A percentile compares a stretch with the other conserved stretches of the same genome.
These are phyloP conservation scores for Muscicapa adusta DNA, from an alignment of 2,113 vertebrate species.

Conservation along the genomic window DNA sequence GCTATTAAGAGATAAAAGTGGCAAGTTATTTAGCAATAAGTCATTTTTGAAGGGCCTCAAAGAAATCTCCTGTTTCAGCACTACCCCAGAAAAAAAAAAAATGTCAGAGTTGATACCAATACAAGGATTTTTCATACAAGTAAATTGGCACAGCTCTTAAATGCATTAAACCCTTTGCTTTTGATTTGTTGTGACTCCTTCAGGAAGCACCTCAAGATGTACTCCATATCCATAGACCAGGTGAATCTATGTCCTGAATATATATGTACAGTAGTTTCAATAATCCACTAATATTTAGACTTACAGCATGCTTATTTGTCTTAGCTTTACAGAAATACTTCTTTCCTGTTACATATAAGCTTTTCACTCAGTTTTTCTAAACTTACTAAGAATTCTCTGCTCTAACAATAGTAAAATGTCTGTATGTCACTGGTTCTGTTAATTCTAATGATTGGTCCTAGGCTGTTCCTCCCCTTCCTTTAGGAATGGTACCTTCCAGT, in stretches of 20 bases:
- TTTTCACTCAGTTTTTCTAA: constrained; percentile 72
- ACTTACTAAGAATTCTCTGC: constrained; percentile 79
- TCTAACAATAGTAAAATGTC: constrained; percentile 83
- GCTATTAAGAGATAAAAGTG: background rate
- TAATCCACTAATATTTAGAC: constrained; percentile 74
- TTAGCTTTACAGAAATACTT: constrained; percentile 67
- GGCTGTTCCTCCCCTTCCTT: constrained; percentile 99
- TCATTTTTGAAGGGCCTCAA: background rate
- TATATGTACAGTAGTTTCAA: constrained; percentile 12
- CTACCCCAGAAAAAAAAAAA: background rate
- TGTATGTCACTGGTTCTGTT: constrained; percentile 89
- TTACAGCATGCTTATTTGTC: constrained; percentile 72
- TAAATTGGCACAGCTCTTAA: background rate
- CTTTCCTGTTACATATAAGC: constrained; percentile 67
- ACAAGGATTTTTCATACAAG: background rate
- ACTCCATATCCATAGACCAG: constrained; percentile 20
- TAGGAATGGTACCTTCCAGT: constrained; percentile 99
- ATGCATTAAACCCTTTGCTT: background rate
- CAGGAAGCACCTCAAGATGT: constrained; percentile 71
- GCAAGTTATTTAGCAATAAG: background rate
- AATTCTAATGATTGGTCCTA: constrained; percentile 99
- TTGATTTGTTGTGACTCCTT: constrained; percentile 28
- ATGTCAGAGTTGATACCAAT: constrained; percentile 61
- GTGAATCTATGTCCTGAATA: constrained; percentile 36
- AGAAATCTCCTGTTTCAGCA: background rate